Base-by-base conservation (phyloP, 2,888 invertebrate genomes). In the Drosophila pseudotalamancana region DNA sequence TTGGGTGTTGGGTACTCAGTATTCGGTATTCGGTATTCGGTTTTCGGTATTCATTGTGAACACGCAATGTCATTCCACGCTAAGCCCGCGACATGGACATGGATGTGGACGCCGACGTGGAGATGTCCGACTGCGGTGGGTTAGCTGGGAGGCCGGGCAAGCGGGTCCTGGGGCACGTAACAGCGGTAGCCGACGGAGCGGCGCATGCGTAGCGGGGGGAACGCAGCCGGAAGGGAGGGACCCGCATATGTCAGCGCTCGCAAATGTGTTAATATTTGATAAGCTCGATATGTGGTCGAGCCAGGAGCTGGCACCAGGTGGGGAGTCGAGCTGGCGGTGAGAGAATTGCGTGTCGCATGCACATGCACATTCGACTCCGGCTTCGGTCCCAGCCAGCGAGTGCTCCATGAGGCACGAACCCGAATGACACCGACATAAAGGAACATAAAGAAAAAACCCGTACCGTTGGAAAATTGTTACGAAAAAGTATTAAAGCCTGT, bases 221-320 rank as follows among this genome's bases (percentile, higher is more conserved):
- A 5, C n/a, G 37, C 8, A 3, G 29, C 29, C 8, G 5, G 4
- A 6, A 23, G 9, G 19, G 6, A 18, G 18, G 16, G 23, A 46
- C 66, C 81, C 76, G 70, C 71, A 73, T 71, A 64, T 78, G 81
- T 85, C 85, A 73, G 79, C 79, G 81, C 82, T 76, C 55, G 75
- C 55, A 74, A 84, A 87, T 81, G 77, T 88, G 78, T 88, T 88
- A 87, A 87, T 87, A 88, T 88, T 87, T 87, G 73, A 87, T 88
- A 84, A 80, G 77, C 81, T 72, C 83, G 69, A 81, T 83, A 86
- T 83, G 83, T 77, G 83, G 81, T 78, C 81, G 77, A 62, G 65
- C 14, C 16, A 32, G 29, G 42, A 42, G 32, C 29, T 29, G 68
- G 53, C 67, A 68, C 62, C 68, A n/a, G n/a, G n/a, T 69, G 55